Conservation (phyloP, 30 jellyfish, hydroid and myxozoan genomes). For the Cassiopea xamachana region DNA sequence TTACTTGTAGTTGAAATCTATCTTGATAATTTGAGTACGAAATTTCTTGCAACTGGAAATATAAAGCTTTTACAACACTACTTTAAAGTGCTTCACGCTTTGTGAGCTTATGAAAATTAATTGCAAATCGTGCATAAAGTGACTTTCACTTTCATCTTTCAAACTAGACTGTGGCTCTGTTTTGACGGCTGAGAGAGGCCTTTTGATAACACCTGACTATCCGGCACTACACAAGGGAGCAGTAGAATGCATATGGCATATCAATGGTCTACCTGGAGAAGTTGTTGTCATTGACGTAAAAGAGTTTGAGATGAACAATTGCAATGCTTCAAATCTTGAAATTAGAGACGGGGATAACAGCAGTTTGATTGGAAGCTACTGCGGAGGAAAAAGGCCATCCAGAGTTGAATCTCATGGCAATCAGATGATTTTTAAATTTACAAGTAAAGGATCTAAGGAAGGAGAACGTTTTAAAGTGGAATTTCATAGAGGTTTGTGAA, state of each 20-base stretch:
- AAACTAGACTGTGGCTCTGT: constrained; percentile 89
- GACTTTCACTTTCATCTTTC: not conserved
- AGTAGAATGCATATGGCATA: constrained; percentile 93
- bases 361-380: constrained; percentile 81
- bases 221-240: constrained; percentile 93
- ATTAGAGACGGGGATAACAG: constrained; percentile 79
- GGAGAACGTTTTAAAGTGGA: constrained; percentile 90
- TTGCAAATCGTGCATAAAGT: not conserved
- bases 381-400: constrained; percentile 80
- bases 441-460: constrained; percentile 64
- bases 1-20: too few species aligned
- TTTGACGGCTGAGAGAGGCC: constrained; percentile 83
- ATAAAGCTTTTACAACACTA: too few species aligned
- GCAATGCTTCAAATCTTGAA: constrained; percentile 76
- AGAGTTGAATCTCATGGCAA: constrained; percentile 83
- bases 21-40: too few species aligned
- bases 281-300: constrained; percentile 75
- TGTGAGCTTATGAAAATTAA: too few species aligned
- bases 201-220: constrained; percentile 88
- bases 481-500: constrained; percentile 76
- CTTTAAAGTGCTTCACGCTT: too few species aligned
- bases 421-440: constrained; percentile 75
- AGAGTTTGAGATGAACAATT: constrained; percentile 78
- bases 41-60: too few species aligned
- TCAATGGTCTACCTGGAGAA: constrained; percentile 91